Evolutionary conservation across 2,888 invertebrate genomes (phyloP).

Genomic region (Clusia tigrina): DNA sequence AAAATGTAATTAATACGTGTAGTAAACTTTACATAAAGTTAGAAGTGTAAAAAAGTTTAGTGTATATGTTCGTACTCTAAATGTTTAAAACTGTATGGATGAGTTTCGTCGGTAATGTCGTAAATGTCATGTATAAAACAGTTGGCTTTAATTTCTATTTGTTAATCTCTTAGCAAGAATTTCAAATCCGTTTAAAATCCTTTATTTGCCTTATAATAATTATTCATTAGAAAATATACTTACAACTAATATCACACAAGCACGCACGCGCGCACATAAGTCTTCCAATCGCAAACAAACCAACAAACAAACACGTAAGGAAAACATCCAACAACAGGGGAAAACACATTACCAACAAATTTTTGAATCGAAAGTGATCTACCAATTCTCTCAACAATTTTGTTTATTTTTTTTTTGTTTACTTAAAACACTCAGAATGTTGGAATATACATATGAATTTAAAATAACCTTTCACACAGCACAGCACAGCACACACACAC

Average conservation of each 20-base stretch:
- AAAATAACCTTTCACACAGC: conserved; percentile 8
- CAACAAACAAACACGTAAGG: not conserved
- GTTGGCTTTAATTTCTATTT: conserved; percentile 4
- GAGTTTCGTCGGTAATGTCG: not conserved
- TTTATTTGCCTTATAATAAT: conserved; percentile 34
- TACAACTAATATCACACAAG: conserved; percentile 42
- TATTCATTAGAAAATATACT: conserved; percentile 23
- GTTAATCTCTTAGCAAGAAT: conserved; percentile 33
- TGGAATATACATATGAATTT: not conserved
- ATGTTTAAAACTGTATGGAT: not conserved
- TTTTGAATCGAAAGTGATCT: not conserved
- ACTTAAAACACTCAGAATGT: not conserved
- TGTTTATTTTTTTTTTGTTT: conserved; percentile 4
- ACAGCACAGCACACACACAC: conserved; percentile 21
- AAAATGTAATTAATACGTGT: not conserved
- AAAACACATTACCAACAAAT: not conserved
- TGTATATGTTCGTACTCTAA: not conserved
- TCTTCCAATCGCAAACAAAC: not conserved
- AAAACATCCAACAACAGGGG: too few relatives aligned
- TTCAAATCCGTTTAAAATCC: conserved; percentile 46
- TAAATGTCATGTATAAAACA: not conserved
- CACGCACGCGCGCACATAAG: conserved; percentile 41
- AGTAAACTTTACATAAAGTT: not conserved
- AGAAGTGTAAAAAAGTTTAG: conserved; percentile 6
- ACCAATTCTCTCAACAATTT: too few relatives aligned